Evolutionary conservation across 1,140 invertebrate species (phyloP), one percentile per base, ranked within the genome.

Genomic region (Bombus waltoni): DNA sequence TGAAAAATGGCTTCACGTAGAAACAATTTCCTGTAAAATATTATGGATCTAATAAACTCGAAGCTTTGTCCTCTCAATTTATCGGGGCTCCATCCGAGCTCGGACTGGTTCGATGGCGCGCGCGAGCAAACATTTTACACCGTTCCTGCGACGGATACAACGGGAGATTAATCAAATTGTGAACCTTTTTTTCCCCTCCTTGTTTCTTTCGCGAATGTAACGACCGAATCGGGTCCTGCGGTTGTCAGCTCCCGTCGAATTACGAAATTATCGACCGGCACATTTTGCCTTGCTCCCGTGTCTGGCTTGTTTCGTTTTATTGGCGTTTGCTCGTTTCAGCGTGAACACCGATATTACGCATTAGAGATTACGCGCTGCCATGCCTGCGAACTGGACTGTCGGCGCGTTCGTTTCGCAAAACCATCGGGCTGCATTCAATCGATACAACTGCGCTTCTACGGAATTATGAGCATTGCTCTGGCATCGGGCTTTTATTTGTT

Each of bases 271-370:
- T 90, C 87, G 88, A 90, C 57, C 88, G 76, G 62, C 62, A 70
- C 76, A 76, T 77, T 87, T 83, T 38, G 32, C 88, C 77, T 77
- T 53, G 62, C 42, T 65, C 40, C 22, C 44, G 13, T 22, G 87
- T 57, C 72, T 44, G 79, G 53, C 75, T 38, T 71, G 84, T 81
- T 87, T 90, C 88, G 68, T 90, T 90, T 90, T 90, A 90, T 90
- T 87, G 88, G 86, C 88, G 82, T 85, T 78, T 90, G 89, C 82
- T 87, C 85, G 87, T 90, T 74, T 74, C 79, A 78, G 40, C 89
- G 88, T 90, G 88, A 90, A 90, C 74, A 77, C 53, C 86, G 89
- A 90, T 90, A 90, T 90, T 90, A 90, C 89, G 88, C 85, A 90
- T 90, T 90, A 87, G 86, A 90, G 89, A 90, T 90, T 89, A 90